Evolutionary conservation across 2,113 vertebrate species (phyloP).

Genomic region (Ptyas mucosa): DNA sequence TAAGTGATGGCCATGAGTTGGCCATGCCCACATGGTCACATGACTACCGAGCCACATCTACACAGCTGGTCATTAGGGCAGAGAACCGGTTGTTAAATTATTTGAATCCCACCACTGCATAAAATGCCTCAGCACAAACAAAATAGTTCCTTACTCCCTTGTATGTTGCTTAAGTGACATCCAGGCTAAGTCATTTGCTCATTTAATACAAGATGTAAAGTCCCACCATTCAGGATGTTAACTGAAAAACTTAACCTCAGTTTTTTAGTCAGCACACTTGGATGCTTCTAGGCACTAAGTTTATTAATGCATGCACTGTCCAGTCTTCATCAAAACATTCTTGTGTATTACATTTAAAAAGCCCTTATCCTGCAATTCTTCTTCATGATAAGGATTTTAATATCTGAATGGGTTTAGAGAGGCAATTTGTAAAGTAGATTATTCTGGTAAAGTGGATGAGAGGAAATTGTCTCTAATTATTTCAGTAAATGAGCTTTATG

Average conservation of each 20-base stretch:
- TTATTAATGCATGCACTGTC: constrained; percentile 49
- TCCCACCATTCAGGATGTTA: constrained; percentile 13
- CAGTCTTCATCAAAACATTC: constrained; percentile 64
- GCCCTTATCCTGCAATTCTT: constrained; percentile 55
- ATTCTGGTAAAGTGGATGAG: constrained; percentile 59
- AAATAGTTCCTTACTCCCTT: neutral
- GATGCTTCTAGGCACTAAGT: constrained; percentile 45
- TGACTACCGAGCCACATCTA: no score
- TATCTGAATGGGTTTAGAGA: constrained; percentile 60
- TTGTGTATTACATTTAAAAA: constrained; percentile 64
- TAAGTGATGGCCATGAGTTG: no score
- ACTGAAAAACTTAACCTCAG: constrained; percentile 35
- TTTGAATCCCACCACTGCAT: neutral
- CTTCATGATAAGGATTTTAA: constrained; percentile 62
- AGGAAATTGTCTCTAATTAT: constrained; percentile 74
- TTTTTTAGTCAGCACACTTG: constrained; percentile 26
- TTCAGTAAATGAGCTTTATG: constrained; percentile 64
- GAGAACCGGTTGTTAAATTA: no score
- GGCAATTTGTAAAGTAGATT: constrained; percentile 72
- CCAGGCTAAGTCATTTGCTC: neutral
- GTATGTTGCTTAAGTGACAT: neutral
- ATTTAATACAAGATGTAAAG: constrained; percentile 44
- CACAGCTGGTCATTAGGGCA: no score
- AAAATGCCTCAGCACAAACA: neutral
- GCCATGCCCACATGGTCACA: no score